These are phyloP conservation scores for Zonitis immaculata DNA, from an alignment of 2,888 invertebrate genomes.

Conservation along the genomic window DNA sequence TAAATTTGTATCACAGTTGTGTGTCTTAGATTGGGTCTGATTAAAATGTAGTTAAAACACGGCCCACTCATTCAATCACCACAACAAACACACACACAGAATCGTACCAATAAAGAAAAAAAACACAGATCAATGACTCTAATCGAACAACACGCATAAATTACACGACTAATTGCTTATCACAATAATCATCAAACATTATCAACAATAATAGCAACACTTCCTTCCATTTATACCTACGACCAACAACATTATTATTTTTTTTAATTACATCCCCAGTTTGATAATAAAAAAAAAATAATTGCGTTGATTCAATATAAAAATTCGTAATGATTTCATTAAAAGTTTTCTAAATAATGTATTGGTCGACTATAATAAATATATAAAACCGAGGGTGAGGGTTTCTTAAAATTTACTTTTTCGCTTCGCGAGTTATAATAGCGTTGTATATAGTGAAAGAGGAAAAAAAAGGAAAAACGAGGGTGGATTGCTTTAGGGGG, in stretches of 20 bases:
- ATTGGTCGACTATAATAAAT: slow-evolving; percentile 43
- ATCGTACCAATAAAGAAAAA: no score
- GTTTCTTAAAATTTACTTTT: slow-evolving; percentile 50
- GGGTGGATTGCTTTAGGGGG: slow-evolving; percentile 35
- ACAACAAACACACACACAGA: slow-evolving; percentile 31
- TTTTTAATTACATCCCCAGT: slow-evolving; percentile 44
- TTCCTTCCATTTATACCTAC: no score
- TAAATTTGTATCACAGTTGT: slow-evolving; percentile 50
- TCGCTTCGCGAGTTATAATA: slow-evolving; percentile 51
- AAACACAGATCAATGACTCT: slow-evolving; percentile 28
- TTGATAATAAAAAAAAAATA: no score
- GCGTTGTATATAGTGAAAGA: no score
- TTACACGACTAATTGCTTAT: slow-evolving; percentile 33
- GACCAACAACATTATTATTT: no score
- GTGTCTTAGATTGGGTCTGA: slow-evolving; percentile 48
- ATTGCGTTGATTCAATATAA: no score
- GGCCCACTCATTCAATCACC: slow-evolving; percentile 46
- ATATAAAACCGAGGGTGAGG: slow-evolving; percentile 43
- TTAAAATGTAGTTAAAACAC: slow-evolving; percentile 48
- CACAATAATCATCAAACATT: no score
- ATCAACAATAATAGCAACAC: background rate
- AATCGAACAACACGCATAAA: slow-evolving; percentile 32
- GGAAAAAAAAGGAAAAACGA: no score
- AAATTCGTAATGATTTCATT: no score
- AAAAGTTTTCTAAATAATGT: slow-evolving; percentile 28